A percentile compares a stretch with the other conserved stretches of the same genome.
Conservation (phyloP, 1,140 invertebrate species). For the Wasmannia auropunctata region DNA sequence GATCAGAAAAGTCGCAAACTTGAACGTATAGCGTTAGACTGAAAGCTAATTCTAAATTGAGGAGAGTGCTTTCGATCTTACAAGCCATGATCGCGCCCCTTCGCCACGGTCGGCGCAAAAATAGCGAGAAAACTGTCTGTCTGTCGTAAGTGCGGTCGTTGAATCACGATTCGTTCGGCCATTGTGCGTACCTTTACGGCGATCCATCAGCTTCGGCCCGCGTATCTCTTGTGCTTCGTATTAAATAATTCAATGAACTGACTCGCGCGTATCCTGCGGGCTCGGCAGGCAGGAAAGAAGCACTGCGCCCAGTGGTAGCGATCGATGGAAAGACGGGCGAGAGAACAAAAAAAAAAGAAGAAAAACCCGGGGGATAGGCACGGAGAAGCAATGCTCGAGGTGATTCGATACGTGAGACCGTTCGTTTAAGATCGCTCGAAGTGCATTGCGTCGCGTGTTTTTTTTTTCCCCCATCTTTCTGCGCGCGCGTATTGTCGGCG, state of each 20-base stretch:
- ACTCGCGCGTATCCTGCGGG: slow-evolving; percentile 28
- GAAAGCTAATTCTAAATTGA: not conserved
- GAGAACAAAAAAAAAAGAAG: slow-evolving; percentile 6
- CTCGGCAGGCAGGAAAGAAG: not conserved
- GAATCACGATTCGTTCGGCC: slow-evolving; percentile 61
- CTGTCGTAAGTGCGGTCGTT: slow-evolving; percentile 25
- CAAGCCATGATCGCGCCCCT: not conserved
- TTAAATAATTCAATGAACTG: slow-evolving; percentile 76
- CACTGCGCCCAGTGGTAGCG: not conserved
- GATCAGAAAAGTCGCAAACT: not conserved
- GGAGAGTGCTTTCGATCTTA: not conserved
- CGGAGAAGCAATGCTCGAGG: slow-evolving; percentile 71
- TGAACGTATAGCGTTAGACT: not conserved
- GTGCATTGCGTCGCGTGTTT: slow-evolving; percentile 38
- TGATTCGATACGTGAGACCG: slow-evolving; percentile 82
- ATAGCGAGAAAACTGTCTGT: slow-evolving; percentile 20
- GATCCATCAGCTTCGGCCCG: slow-evolving; percentile 62
- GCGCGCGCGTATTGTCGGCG: slow-evolving; percentile 54
- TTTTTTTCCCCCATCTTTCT: not conserved
- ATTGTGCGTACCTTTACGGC: slow-evolving; percentile 36
- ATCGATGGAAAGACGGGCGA: not conserved
- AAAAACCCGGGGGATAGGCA: slow-evolving; percentile 65
- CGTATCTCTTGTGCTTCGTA: slow-evolving; percentile 40
- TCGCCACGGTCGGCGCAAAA: not conserved
- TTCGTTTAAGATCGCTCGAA: slow-evolving; percentile 74